phyloP scores from a whole-genome alignment of 2,888 invertebrate genomes.

The Ametastegia equiseti region DNA sequence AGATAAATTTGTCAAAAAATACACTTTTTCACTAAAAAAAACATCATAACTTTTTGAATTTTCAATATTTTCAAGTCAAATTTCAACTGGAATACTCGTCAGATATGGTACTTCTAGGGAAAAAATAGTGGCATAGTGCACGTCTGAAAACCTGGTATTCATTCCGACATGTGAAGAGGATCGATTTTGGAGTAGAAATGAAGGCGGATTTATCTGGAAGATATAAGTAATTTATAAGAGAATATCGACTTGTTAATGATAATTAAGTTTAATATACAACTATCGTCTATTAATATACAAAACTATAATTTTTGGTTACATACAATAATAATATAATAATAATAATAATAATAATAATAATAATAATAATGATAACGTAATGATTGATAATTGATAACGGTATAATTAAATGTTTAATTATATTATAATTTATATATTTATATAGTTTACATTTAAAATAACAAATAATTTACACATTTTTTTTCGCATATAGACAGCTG shows the following conservation, averaged over 20 bases:
- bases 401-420: constrained; percentile 58
- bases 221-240: neutral
- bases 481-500: neutral
- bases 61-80: too few relatives aligned
- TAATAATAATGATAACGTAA: constrained; percentile 60
- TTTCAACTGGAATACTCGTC: too few relatives aligned
- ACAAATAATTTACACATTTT: constrained; percentile 72
- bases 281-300: constrained; percentile 72
- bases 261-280: neutral
- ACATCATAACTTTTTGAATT: too few relatives aligned
- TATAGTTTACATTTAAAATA: constrained; percentile 62
- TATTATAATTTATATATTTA: constrained; percentile 58
- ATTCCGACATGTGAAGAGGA: too few relatives aligned
- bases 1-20: too few relatives aligned
- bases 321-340: constrained; percentile 62
- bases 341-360: constrained; percentile 51
- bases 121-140: too few relatives aligned
- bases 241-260: neutral
- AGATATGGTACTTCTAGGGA: too few relatives aligned
- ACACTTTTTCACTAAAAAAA: too few relatives aligned
- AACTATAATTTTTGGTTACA: constrained; percentile 75
- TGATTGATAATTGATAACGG: constrained; percentile 63
- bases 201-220: neutral
- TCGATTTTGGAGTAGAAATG: neutral
- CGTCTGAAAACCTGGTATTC: too few relatives aligned